phyloP scores from a whole-genome alignment of 2,888 invertebrate genomes.

The Lasiommata megera region DNA sequence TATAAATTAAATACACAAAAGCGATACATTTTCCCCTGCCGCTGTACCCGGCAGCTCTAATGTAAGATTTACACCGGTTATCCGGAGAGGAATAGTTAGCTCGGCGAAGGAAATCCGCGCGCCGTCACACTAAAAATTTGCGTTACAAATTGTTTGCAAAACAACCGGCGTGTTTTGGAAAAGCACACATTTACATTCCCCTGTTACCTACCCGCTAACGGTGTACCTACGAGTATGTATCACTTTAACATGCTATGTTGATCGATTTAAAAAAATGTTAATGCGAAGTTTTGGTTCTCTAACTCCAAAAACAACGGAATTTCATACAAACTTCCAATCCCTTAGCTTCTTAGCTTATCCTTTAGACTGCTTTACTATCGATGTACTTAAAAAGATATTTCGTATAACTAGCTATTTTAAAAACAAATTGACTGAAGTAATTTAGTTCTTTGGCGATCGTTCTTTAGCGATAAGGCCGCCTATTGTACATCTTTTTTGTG shows the following conservation, averaged over 20 bases:
- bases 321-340: too few relatives aligned
- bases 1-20: too few relatives aligned
- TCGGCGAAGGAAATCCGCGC: conserved; percentile 60
- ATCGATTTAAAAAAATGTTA: not conserved
- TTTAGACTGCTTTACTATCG: too few relatives aligned
- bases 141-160: conserved; percentile 54
- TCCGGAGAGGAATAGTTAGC: conserved; percentile 67
- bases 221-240: not conserved
- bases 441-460: too few relatives aligned
- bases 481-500: too few relatives aligned
- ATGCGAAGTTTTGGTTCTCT: too few relatives aligned
- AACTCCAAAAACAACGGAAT: too few relatives aligned
- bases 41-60: conserved; percentile 55
- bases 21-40: conserved; percentile 27
- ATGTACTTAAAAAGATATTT: too few relatives aligned
- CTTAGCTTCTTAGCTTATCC: too few relatives aligned
- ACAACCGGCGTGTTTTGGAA: conserved; percentile 34
- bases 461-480: too few relatives aligned
- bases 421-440: too few relatives aligned
- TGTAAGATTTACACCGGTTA: conserved; percentile 77
- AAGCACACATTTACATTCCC: conserved; percentile 31
- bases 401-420: too few relatives aligned
- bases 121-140: conserved; percentile 61
- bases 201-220: conserved; percentile 15
- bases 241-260: not conserved